Conservation (phyloP, 1,140 invertebrate genomes). For the Muscidifurax raptorellus region DNA sequence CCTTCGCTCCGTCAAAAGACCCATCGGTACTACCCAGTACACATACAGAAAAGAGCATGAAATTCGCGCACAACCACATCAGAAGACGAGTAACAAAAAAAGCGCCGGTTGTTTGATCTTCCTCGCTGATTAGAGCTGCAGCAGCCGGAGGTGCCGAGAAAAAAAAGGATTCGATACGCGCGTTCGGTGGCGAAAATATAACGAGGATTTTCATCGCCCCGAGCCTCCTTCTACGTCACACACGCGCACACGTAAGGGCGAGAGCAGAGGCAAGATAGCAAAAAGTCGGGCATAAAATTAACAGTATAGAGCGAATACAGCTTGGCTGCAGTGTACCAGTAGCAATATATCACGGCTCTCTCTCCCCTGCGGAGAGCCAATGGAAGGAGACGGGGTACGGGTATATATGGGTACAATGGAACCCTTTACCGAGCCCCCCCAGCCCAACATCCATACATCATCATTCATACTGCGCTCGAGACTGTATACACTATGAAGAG, state of each 20-base stretch:
- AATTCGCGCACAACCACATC: not conserved
- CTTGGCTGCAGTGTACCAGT: constrained; percentile 59
- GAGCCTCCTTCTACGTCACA: not conserved
- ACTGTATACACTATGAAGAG: not conserved
- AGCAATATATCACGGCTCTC: constrained; percentile 67
- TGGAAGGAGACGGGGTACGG: constrained; percentile 44
- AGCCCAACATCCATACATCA: constrained; percentile 72
- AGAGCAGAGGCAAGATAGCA: constrained; percentile 15
- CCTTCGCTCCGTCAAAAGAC: not conserved
- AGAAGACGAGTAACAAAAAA: not conserved
- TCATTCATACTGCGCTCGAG: constrained; percentile 63
- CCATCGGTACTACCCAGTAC: not conserved
- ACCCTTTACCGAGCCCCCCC: constrained; percentile 72
- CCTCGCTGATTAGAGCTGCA: constrained; percentile 28
- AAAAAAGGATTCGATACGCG: constrained; percentile 35
- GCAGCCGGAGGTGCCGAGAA: not conserved
- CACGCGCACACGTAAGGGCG: not conserved
- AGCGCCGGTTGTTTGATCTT: constrained; percentile 25
- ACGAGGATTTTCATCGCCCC: constrained; percentile 26
- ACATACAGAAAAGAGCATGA: not conserved
- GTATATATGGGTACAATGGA: constrained; percentile 66
- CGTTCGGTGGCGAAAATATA: not conserved
- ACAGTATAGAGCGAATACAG: constrained; percentile 60
- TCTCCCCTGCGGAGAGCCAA: constrained; percentile 57
- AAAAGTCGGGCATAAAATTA: constrained; percentile 70